Evolutionary conservation across 2,888 invertebrate genomes (phyloP), one percentile per base, ranked within the genome.

Genomic region (Clivina fossor): DNA sequence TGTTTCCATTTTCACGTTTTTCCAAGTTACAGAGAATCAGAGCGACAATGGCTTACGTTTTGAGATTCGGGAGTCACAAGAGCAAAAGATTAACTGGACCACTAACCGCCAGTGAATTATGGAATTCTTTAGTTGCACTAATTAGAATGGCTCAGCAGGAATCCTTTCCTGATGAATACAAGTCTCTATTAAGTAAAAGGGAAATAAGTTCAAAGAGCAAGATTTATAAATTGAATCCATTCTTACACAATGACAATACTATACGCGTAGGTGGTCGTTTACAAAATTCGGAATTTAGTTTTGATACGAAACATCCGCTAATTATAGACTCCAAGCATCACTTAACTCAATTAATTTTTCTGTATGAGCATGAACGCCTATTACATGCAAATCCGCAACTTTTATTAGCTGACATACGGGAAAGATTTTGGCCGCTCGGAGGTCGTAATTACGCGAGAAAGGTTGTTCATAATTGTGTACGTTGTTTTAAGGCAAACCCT

Each of bases 321-420:
- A 26, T 60, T 9, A 13, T 60, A 11, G 24, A 7, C 13, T 18
- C 26, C 37, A 56, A 46, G 37, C 58, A 58, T 51, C 18, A 33
- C 38, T 43, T 55, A 16, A 43, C 55, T 16, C 28, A 15, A 11
- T 33, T 61, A 24, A 18, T 60, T 37, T 56, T 60, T 49, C 16
- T 20, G 9, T 9, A 40, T 26, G 46, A 58, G 5, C 64, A 65
- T 51, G 11, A 32, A 2, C 16, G 20, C 4, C 16, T 61, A 5
- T 38, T 47, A 19, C 62, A 61, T 41, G 58, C 59, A 9, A 60
- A 61, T 4, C 61, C 66, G 13, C 62, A 65, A 41, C 49, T 59
- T 11, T 41, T 63, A 9, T 47, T 65, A 3, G 47, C 56, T 24
- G 33, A 50, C 18, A 15, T 64, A 8, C 60, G 63, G 4, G 50